Percentiles rank a stretch among this genome's conserved stretches.
phyloP scores from a whole-genome alignment of 1,140 invertebrate genomes.

The Camponotus pennsylvanicus region DNA sequence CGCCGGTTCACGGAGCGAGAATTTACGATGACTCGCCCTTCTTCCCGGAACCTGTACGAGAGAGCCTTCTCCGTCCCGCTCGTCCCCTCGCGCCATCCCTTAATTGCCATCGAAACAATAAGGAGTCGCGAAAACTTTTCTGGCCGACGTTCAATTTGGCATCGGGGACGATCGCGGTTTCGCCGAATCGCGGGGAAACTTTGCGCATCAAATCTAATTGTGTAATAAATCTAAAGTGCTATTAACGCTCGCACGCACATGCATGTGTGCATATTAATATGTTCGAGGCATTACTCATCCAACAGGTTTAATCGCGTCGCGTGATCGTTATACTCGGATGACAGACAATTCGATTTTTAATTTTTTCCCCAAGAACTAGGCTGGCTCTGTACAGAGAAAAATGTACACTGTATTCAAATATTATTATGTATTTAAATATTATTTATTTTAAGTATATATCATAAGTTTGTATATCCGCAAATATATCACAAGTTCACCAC shows the following conservation, averaged over 20 bases:
- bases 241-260: background rate
- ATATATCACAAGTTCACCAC: no score
- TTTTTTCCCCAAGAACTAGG: no score
- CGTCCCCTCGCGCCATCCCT: background rate
- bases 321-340: background rate
- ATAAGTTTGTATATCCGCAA: no score
- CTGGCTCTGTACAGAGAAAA: no score
- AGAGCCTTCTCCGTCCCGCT: background rate
- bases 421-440: no score
- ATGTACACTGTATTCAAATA: no score
- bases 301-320: background rate
- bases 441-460: no score
- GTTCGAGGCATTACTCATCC: background rate
- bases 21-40: slow-evolving; percentile 77
- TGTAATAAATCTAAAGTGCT: slow-evolving; percentile 11
- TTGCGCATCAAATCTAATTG: slow-evolving; percentile 46
- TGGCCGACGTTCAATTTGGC: slow-evolving; percentile 64
- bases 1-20: slow-evolving; percentile 75
- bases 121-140: slow-evolving; percentile 69
- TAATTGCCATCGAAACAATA: slow-evolving; percentile 75
- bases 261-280: background rate
- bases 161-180: slow-evolving; percentile 39
- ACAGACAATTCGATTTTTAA: no score
- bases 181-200: slow-evolving; percentile 13
- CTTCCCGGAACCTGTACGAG: slow-evolving; percentile 31